Evolutionary conservation across 2,797 vertebrate species (phyloP).

Genomic region (Anolis apletophallus): DNA sequence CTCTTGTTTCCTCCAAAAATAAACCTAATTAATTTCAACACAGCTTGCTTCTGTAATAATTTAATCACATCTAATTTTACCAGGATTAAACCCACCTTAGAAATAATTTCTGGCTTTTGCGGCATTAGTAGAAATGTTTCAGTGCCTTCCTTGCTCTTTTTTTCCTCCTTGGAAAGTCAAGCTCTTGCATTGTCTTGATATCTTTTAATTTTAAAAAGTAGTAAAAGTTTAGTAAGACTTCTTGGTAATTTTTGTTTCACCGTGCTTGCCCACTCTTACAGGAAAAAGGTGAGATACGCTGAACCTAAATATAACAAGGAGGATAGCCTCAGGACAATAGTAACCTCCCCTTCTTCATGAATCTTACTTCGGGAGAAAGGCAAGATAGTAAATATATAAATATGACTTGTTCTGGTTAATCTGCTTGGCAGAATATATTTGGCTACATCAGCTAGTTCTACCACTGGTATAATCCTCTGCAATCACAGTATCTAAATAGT

Average conservation of each 20-base stretch:
- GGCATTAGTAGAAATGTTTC: constrained; percentile 1
- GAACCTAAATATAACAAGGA: background rate
- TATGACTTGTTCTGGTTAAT: too few relatives aligned
- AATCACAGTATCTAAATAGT: too few relatives aligned
- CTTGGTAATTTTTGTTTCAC: background rate
- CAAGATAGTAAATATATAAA: too few relatives aligned
- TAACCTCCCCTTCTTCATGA: background rate
- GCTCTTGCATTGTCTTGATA: background rate
- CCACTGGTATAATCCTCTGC: too few relatives aligned
- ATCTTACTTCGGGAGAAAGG: too few relatives aligned
- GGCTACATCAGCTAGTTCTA: background rate
- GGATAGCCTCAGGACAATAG: too few relatives aligned
- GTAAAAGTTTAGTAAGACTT: background rate
- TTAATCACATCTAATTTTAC: constrained; percentile 3
- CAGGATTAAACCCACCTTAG: background rate
- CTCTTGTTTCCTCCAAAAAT: background rate
- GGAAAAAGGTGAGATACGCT: background rate
- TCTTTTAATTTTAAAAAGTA: constrained; percentile 4
- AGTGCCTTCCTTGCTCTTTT: background rate
- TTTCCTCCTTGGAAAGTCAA: background rate
- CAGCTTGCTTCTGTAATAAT: background rate
- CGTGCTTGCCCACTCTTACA: background rate
- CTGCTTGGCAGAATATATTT: background rate
- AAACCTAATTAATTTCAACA: background rate
- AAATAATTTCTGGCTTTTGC: constrained; percentile 3